A percentile compares a stretch with the other conserved stretches of the same genome.
Conservation (phyloP, 2,888 invertebrate species). For the Mylabris sibirica region DNA sequence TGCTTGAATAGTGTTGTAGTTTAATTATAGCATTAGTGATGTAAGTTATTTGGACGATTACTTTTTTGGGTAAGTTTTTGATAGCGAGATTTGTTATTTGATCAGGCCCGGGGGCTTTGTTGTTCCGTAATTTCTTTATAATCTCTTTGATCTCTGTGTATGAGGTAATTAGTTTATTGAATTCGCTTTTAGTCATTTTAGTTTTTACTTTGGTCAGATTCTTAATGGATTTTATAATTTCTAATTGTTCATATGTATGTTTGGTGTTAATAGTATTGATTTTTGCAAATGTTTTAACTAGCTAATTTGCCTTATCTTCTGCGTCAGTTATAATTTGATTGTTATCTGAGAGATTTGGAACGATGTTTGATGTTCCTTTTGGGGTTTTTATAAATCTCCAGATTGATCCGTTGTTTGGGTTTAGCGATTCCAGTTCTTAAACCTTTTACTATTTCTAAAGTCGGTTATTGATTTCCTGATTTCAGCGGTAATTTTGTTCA, state of each 20-base stretch:
- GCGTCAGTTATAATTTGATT: neutral
- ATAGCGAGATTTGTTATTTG: neutral
- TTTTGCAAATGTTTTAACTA: neutral
- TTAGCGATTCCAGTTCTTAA: neutral
- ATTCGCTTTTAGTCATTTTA: neutral
- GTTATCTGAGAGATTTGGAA: neutral
- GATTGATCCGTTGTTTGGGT: neutral
- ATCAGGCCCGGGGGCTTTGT: neutral
- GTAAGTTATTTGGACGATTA: neutral
- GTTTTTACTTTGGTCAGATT: neutral
- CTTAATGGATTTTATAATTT: neutral
- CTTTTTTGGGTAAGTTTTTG: neutral
- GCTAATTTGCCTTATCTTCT: neutral
- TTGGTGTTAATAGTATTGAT: neutral
- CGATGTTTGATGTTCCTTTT: neutral
- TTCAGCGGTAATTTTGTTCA: neutral
- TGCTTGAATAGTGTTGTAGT: neutral
- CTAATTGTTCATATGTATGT: neutral
- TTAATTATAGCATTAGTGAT: neutral
- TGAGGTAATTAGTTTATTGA: neutral
- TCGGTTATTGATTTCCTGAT: neutral
- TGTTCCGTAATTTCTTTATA: neutral
- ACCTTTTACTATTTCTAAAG: neutral
- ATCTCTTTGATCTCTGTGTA: neutral
- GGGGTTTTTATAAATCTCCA: neutral